Conservation (phyloP, 2,113 vertebrate species). For the Chaenocephalus aceratus region DNA sequence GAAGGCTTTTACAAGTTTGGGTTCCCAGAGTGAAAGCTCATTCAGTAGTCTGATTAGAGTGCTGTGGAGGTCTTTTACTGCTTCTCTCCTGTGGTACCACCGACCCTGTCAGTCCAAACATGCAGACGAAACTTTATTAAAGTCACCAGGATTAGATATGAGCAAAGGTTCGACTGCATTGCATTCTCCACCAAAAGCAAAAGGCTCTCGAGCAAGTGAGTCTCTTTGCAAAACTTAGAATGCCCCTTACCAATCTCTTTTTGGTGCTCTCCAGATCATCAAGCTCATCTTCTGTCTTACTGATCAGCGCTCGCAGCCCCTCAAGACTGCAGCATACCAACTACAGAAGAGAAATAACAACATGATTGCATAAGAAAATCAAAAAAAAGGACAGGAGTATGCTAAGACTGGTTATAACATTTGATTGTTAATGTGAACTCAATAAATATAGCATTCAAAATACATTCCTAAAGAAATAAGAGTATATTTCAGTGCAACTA, state of each 20-base stretch:
- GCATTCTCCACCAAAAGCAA: not conserved
- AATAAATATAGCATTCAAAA: not conserved
- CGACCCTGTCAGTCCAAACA: slow-evolving; percentile 85
- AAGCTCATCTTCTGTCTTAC: slow-evolving; percentile 95
- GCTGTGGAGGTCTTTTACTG: slow-evolving; percentile 95
- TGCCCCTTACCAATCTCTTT: slow-evolving; percentile 96
- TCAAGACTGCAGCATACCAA: slow-evolving; percentile 97
- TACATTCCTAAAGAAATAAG: not conserved
- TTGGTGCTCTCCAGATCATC: slow-evolving; percentile 94
- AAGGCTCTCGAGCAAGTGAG: not conserved
- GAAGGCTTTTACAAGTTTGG: slow-evolving; percentile 95
- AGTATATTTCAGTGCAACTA: slow-evolving; percentile 64
- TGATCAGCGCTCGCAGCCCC: slow-evolving; percentile 95
- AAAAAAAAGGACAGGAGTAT: not conserved
- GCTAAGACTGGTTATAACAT: no score
- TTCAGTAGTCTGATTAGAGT: slow-evolving; percentile 95
- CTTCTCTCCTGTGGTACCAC: slow-evolving; percentile 92
- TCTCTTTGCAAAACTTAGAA: not conserved
- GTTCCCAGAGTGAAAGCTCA: slow-evolving; percentile 97
- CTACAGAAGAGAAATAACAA: slow-evolving; percentile 79
- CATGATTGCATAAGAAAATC: not conserved
- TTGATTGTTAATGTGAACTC: not conserved
- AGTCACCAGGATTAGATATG: slow-evolving; percentile 7
- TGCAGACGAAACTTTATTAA: slow-evolving; percentile 7
- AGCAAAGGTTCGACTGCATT: not conserved